A percentile compares a stretch with the other conserved stretches of the same genome.
These are phyloP conservation scores for Argentina silus DNA, from an alignment of 2,797 vertebrate species.

Conservation along the genomic window DNA sequence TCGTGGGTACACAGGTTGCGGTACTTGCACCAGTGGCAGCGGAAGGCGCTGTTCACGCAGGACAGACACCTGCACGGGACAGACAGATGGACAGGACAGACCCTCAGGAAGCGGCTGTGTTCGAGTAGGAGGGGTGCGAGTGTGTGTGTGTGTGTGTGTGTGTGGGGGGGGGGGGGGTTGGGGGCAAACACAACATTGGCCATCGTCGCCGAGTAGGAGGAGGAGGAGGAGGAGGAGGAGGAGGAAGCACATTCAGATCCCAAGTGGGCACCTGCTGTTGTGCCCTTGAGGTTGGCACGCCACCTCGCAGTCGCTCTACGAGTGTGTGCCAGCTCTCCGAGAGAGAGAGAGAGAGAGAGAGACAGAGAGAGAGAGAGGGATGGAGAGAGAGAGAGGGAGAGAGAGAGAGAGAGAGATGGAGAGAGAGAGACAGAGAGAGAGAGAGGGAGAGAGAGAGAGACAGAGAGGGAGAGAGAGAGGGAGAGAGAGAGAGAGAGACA, in stretches of 20 bases:
- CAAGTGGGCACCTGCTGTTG: slow-evolving; percentile 67
- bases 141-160: too few species aligned
- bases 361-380: too few species aligned
- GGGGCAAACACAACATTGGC: slow-evolving; percentile 24
- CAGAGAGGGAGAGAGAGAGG: neutral
- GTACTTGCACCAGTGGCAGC: slow-evolving; percentile 99
- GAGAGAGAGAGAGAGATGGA: neutral
- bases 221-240: slow-evolving; percentile 11
- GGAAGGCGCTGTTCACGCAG: slow-evolving; percentile 96
- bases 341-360: too few species aligned
- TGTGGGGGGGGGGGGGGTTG: slow-evolving; percentile 32
- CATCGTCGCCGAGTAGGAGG: neutral
- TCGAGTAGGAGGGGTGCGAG: slow-evolving; percentile 39
- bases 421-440: neutral
- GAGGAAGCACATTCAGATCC: slow-evolving; percentile 70
- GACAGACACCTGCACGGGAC: slow-evolving; percentile 88
- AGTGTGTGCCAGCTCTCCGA: slow-evolving; percentile 28
- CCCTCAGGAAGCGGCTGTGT: slow-evolving; percentile 32
- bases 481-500: neutral
- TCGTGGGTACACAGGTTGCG: slow-evolving; percentile 97
- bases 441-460: neutral
- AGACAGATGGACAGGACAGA: slow-evolving; percentile 15
- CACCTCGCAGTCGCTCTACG: slow-evolving; percentile 39
- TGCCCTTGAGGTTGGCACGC: slow-evolving; percentile 65
- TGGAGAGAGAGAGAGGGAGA: neutral